Base-by-base conservation (phyloP, 2,113 vertebrate species). In the Lontra canadensis region DNA sequence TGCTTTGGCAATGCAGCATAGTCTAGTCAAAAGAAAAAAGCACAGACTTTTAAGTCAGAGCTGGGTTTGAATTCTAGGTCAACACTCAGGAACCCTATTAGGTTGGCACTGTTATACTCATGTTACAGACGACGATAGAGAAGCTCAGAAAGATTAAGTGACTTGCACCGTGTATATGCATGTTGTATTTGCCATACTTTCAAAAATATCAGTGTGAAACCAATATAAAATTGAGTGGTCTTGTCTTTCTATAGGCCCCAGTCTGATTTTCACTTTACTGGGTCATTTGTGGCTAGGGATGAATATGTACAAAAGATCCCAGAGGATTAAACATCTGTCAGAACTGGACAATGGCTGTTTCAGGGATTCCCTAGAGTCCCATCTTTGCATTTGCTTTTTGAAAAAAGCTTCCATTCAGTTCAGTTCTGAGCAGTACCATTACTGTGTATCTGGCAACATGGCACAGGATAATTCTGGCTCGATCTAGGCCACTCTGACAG, bases 61-160 rank as follows among this genome's bases (percentile, higher is more conserved):
- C 65, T 95, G 26, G 47, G 61, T 97, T 80, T 96, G 61, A 95
- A 95, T 95, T 94, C 92, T 76, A 95, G 83, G 39, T 80, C 65
- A 81, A 94, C 4, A 88, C 29, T 95, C 34, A 85, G 85, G 69
- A 93, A 88, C 13, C 18, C 59, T 97, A 67, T 78, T 89, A 88
- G 34, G 20, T 49, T 52, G 74, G 59, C 44, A 65, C 82, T 71
- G 83, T 89, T 81, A 88, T 39, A 81, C 20, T 97, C 49, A 92
- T 20, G 31, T 96, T 95, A 92, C 86, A 94, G 63, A 71, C 9
- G 29, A 94, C 9, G 4, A 65, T 61, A 55, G 9, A 88, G 74
- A 94, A 95, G 74, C 47, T 87, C 57, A 36, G 49, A 7, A 44
- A 95, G 83, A 79, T 76, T 74, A 57, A 42, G 17, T 94, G 84